phyloP scores from a whole-genome alignment of 2,888 invertebrate species.

The Pyrrhia umbra region DNA sequence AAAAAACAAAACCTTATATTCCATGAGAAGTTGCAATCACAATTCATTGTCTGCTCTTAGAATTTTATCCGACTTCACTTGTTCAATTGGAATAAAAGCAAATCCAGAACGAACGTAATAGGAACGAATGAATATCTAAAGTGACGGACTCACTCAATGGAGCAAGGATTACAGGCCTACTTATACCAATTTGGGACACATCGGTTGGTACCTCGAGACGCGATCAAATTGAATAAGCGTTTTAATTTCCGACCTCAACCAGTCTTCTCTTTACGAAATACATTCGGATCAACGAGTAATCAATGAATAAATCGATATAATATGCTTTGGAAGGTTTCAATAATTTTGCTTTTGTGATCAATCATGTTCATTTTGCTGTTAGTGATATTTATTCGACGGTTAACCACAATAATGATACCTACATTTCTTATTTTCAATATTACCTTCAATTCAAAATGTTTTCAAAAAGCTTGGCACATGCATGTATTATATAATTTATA shows the following conservation, averaged over 20 bases:
- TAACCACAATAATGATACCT: no score
- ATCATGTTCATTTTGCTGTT: neutral
- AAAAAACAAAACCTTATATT: neutral
- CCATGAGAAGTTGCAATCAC: conserved; percentile 17
- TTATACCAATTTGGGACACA: conserved; percentile 57
- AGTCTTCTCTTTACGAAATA: conserved; percentile 24
- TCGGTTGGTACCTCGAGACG: conserved; percentile 37
- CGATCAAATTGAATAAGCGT: conserved; percentile 60
- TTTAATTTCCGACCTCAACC: conserved; percentile 45
- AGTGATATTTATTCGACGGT: neutral
- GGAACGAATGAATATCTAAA: conserved; percentile 69
- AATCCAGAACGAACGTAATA: conserved; percentile 68
- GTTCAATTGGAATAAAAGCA: conserved; percentile 77
- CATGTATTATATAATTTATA: no score
- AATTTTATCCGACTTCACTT: conserved; percentile 62
- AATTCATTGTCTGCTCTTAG: conserved; percentile 41
- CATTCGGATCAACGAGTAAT: conserved; percentile 20
- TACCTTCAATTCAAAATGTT: neutral
- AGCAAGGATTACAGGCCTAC: conserved; percentile 53
- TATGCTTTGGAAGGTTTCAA: neutral
- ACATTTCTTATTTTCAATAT: no score
- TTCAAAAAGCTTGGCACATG: no score
- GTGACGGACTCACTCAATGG: conserved; percentile 62
- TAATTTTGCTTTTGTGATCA: neutral
- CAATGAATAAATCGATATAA: neutral